Evolutionary conservation across 2,113 vertebrate species (phyloP).

Genomic region (Podilymbus podiceps): DNA sequence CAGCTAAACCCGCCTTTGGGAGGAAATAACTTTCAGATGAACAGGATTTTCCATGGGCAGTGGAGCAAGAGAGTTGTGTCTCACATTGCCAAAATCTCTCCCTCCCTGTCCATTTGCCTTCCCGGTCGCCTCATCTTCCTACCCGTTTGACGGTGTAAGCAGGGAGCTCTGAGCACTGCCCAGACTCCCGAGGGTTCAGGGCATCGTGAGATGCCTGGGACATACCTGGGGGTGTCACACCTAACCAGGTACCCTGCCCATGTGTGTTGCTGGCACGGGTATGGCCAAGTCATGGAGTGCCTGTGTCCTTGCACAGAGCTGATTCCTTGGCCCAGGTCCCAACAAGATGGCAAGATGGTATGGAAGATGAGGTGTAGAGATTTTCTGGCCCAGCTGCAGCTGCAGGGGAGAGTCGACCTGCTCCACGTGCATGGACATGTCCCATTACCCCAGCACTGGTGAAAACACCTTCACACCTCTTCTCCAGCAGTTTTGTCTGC

Average conservation of each 20-base stretch:
- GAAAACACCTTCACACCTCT: neutral
- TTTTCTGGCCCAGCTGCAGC: neutral
- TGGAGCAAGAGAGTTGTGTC: neutral
- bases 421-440: neutral
- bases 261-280: neutral
- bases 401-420: neutral
- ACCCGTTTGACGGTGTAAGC: neutral
- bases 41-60: neutral
- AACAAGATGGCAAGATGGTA: no score
- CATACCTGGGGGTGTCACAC: neutral
- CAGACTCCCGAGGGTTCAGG: neutral
- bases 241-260: neutral
- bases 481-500: neutral
- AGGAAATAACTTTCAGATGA: neutral
- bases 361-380: neutral
- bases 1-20: neutral
- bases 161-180: neutral
- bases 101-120: neutral
- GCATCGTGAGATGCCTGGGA: neutral
- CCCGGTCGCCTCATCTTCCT: neutral
- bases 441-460: neutral
- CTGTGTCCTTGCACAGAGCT: neutral
- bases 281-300: neutral
- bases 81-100: no score
- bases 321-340: no score